Conservation (phyloP, 2,113 vertebrate species). For the Hiodon tergisus region DNA sequence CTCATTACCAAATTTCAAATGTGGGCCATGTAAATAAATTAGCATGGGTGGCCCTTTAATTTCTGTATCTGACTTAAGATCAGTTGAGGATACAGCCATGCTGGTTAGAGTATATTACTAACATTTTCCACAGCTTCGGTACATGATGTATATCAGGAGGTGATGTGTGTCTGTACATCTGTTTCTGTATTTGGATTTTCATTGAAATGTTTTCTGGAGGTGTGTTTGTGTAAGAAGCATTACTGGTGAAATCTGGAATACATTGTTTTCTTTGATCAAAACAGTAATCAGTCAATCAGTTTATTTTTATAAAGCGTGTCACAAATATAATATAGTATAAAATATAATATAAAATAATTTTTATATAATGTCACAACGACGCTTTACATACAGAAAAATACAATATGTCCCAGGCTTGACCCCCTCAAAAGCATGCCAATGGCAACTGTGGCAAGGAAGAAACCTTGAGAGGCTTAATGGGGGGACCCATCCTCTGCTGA, state of each 20-base stretch:
- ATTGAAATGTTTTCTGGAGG: neutral
- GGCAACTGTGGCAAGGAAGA: too few relatives aligned
- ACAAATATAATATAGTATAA: too few relatives aligned
- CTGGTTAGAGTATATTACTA: too few relatives aligned
- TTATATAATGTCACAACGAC: too few relatives aligned
- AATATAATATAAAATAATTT: too few relatives aligned
- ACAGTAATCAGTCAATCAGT: neutral
- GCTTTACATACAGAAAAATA: too few relatives aligned
- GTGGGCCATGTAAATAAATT: conserved; percentile 14
- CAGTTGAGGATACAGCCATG: too few relatives aligned
- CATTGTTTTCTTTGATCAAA: neutral
- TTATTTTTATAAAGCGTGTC: too few relatives aligned
- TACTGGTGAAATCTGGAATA: neutral
- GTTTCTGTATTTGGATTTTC: neutral
- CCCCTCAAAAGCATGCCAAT: too few relatives aligned
- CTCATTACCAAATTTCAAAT: conserved; percentile 3
- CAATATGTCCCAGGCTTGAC: too few relatives aligned
- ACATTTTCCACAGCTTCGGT: neutral
- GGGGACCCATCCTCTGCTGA: too few relatives aligned
- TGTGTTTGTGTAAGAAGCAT: conserved; percentile 6
- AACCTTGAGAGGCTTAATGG: too few relatives aligned
- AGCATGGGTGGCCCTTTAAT: neutral
- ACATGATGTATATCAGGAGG: neutral
- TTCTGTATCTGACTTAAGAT: neutral
- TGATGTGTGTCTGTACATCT: neutral